Conservation (phyloP, 2,888 invertebrate genomes). For the Drosophila pseudotakahashii region DNA sequence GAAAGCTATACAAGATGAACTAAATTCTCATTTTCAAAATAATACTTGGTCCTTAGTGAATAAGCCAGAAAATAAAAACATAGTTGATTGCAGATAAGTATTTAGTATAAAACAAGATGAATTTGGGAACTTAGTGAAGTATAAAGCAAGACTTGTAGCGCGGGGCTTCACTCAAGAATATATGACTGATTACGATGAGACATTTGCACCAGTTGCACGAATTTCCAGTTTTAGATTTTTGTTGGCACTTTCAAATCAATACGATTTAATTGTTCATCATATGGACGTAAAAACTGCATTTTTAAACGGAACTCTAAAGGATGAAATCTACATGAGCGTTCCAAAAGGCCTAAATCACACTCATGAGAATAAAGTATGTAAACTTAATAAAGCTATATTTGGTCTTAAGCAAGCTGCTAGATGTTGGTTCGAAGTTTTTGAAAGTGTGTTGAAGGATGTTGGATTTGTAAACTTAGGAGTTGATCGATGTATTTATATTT, state of each 20-base stretch:
- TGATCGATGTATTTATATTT: no score
- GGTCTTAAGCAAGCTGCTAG: constrained; percentile 2
- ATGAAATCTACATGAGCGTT: neutral
- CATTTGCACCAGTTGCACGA: constrained; percentile 1
- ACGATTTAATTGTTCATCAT: no score
- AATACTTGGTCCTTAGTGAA: constrained; percentile 4
- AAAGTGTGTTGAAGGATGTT: no score
- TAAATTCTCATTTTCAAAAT: constrained; percentile 21
- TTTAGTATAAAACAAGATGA: constrained; percentile 13
- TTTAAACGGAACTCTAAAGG: neutral
- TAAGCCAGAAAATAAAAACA: constrained; percentile 11
- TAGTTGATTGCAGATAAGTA: constrained; percentile 1
- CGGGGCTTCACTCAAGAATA: neutral
- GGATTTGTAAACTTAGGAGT: no score
- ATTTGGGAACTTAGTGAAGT: no score
- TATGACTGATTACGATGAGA: neutral
- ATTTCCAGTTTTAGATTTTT: neutral
- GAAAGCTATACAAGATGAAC: constrained; percentile 16
- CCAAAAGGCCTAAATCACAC: neutral
- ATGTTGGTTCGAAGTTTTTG: no score
- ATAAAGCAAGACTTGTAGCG: neutral
- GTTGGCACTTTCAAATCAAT: no score
- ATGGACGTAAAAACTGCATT: no score
- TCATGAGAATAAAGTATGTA: constrained; percentile 1
- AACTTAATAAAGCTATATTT: constrained; percentile 1